A percentile compares a stretch with the other conserved stretches of the same genome.
Evolutionary conservation across 2,888 invertebrate species (phyloP).

Genomic region (Agelastica alni): DNA sequence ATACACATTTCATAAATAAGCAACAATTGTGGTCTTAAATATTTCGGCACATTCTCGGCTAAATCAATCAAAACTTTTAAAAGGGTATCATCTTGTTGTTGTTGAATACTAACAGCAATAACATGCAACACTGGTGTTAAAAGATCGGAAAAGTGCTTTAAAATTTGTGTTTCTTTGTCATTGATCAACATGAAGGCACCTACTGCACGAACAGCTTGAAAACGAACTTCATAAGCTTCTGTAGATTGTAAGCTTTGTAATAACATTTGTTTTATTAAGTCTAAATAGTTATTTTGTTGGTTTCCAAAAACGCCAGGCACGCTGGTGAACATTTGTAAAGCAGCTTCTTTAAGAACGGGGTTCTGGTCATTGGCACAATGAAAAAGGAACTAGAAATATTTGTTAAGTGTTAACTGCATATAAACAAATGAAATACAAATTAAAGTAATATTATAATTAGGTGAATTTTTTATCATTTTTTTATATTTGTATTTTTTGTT

Average conservation of each 20-base stretch:
- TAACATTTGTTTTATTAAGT: constrained; percentile 94
- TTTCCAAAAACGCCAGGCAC: constrained; percentile 98
- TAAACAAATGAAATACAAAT: no score
- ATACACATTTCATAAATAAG: constrained; percentile 86
- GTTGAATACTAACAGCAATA: constrained; percentile 79
- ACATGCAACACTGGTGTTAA: constrained; percentile 78
- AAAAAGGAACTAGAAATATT: constrained; percentile 79
- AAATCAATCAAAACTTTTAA: constrained; percentile 93
- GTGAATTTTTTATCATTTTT: no score
- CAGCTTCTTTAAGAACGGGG: constrained; percentile 86
- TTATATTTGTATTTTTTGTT: no score
- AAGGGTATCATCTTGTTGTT: constrained; percentile 86
- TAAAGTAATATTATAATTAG: no score
- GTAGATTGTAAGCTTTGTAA: constrained; percentile 73
- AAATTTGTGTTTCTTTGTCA: constrained; percentile 89
- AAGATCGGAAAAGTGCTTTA: constrained; percentile 86
- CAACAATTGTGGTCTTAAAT: constrained; percentile 83
- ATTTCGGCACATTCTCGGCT: constrained; percentile 92
- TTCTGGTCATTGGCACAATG: constrained; percentile 87
- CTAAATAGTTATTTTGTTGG: constrained; percentile 87
- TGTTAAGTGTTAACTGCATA: no score
- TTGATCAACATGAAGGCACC: constrained; percentile 90
- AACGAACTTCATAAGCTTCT: constrained; percentile 68
- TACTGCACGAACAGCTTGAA: constrained; percentile 82
- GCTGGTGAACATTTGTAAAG: constrained; percentile 91